These are phyloP conservation scores for Priocnemis perturbator DNA, from an alignment of 2,888 invertebrate species.

Conservation along the genomic window DNA sequence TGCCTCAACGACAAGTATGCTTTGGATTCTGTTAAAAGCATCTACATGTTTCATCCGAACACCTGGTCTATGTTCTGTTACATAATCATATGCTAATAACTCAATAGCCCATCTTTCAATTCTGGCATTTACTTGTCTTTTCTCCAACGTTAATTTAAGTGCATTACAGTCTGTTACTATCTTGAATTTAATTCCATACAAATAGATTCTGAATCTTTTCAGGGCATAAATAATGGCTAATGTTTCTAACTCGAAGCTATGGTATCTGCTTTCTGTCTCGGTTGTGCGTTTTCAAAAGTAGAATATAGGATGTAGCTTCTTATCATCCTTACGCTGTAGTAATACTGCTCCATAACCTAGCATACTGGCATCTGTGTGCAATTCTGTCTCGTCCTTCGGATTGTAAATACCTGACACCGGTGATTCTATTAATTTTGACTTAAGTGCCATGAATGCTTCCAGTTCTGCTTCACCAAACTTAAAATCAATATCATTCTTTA, in stretches of 20 bases:
- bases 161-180: constrained; percentile 1
- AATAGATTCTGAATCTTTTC: background rate
- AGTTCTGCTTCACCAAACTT: constrained; percentile 2
- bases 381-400: constrained; percentile 2
- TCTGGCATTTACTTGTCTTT: constrained; percentile 46
- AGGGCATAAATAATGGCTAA: constrained; percentile 1
- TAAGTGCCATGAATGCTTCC: background rate
- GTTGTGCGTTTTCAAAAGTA: background rate
- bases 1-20: constrained; percentile 31
- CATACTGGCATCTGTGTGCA: background rate
- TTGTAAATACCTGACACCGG: background rate
- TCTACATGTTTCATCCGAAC: constrained; percentile 56
- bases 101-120: constrained; percentile 59
- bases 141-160: constrained; percentile 46
- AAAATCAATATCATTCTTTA: background rate
- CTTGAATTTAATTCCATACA: constrained; percentile 2
- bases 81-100: constrained; percentile 53
- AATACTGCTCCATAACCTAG: background rate
- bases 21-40: constrained; percentile 42
- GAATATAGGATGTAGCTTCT: background rate
- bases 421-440: background rate
- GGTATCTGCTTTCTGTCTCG: background rate
- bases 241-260: constrained; percentile 9
- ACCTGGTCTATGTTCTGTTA: constrained; percentile 49
- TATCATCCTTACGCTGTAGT: background rate